These are phyloP conservation scores for Prunella fulvescens DNA, from an alignment of 2,113 vertebrate species.

Conservation along the genomic window DNA sequence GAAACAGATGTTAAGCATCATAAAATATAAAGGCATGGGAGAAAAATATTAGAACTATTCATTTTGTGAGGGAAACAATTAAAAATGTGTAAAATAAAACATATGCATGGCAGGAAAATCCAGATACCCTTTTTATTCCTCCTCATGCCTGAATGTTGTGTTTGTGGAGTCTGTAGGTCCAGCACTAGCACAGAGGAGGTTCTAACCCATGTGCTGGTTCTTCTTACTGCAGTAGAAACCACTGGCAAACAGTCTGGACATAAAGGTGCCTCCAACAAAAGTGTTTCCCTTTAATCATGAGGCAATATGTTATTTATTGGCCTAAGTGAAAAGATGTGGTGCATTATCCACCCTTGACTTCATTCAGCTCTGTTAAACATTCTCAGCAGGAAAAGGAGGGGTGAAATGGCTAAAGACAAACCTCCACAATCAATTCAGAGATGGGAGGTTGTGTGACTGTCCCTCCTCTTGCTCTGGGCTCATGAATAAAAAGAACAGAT, in stretches of 20 bases:
- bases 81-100: neutral
- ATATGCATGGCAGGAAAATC: neutral
- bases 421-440: fast-evolving
- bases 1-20: neutral
- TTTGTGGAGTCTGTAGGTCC: neutral
- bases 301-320: neutral
- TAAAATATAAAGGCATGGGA: neutral
- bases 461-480: neutral
- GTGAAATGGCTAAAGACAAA: neutral
- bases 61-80: neutral
- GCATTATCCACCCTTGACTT: neutral
- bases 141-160: neutral
- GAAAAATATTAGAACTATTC: neutral
- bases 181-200: neutral
- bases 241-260: neutral
- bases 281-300: neutral
- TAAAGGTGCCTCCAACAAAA: neutral
- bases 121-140: neutral
- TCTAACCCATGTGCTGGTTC: neutral
- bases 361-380: neutral
- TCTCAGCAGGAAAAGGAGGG: neutral
- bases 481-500: neutral
- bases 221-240: neutral
- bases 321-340: neutral
- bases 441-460: neutral